phyloP scores from a whole-genome alignment of 2,797 vertebrate genomes.

The Poecilia picta region DNA sequence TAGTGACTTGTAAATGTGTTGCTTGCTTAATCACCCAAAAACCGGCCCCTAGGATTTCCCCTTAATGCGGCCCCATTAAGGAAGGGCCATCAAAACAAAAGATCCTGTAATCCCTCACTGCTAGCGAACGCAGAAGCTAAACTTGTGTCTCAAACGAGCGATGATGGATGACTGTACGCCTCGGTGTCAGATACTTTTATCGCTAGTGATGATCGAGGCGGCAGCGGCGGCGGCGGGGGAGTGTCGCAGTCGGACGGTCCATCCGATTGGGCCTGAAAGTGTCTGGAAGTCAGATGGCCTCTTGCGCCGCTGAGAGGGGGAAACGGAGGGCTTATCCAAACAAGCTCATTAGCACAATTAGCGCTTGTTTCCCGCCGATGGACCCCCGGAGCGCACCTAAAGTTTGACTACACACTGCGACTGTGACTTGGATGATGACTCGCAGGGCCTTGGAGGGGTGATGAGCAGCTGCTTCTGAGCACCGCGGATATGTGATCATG shows the following conservation, averaged over 20 bases:
- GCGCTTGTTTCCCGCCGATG: conserved; percentile 64
- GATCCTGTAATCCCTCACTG: conserved; percentile 79
- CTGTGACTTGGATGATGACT: conserved; percentile 48
- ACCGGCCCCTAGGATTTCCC: conserved; percentile 76
- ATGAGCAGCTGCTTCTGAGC: conserved; percentile 19
- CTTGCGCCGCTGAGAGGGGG: conserved; percentile 38
- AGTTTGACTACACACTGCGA: conserved; percentile 61
- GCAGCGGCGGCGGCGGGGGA: conserved; percentile 3
- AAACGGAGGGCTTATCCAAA: conserved; percentile 68
- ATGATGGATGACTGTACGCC: conserved; percentile 74
- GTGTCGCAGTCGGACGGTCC: conserved; percentile 28
- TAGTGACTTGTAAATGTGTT: conserved; percentile 84
- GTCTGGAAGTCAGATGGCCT: conserved; percentile 58
- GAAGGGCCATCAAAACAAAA: conserved; percentile 82
- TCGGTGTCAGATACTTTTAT: conserved; percentile 63
- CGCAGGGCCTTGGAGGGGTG: conserved; percentile 11
- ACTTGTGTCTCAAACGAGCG: conserved; percentile 78
- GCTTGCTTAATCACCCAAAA: conserved; percentile 84
- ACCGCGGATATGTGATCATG: not conserved
- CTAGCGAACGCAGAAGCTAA: conserved; percentile 68
- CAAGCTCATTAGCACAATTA: conserved; percentile 81
- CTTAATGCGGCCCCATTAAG: conserved; percentile 83
- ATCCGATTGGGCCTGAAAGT: conserved; percentile 51
- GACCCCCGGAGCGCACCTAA: conserved; percentile 63
- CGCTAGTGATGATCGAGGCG: conserved; percentile 57